A percentile compares a stretch with the other conserved stretches of the same genome.
phyloP scores from a whole-genome alignment of 2,113 vertebrate species.

The Malurus cyaneus region DNA sequence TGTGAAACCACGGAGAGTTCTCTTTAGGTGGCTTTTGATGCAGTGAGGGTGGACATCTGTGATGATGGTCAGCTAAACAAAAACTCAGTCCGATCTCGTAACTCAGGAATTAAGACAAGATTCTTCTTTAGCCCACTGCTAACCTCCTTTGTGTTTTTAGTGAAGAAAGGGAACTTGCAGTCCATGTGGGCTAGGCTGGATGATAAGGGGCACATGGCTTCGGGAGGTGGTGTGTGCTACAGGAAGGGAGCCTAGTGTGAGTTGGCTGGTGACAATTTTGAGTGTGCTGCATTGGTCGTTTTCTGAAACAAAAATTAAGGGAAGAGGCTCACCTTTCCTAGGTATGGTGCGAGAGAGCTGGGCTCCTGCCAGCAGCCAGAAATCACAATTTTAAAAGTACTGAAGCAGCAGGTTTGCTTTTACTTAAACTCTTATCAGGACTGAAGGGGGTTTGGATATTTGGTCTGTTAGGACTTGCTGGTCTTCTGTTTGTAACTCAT shows the following conservation, averaged over 20 bases:
- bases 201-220: not conserved
- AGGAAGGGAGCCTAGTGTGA: not conserved
- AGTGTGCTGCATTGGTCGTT: rapidly evolving
- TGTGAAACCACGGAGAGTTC: not conserved
- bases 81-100: rapidly evolving
- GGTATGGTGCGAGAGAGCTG: not conserved
- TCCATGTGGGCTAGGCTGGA: not conserved
- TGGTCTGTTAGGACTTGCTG: not conserved
- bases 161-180: not conserved
- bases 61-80: not conserved
- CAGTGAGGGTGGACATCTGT: not conserved
- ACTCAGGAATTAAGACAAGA: not conserved
- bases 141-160: not conserved
- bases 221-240: not conserved
- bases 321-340: not conserved
- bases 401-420: not conserved
- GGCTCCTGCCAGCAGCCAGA: not conserved
- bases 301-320: not conserved
- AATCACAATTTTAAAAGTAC: not conserved
- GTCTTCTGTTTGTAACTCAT: not conserved
- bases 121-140: not conserved
- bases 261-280: not conserved
- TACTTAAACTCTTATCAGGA: not conserved
- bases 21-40: not conserved
- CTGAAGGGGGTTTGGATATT: not conserved